Base-by-base conservation (phyloP, 1,140 invertebrate species). In the Drosophila tropicalis region DNA sequence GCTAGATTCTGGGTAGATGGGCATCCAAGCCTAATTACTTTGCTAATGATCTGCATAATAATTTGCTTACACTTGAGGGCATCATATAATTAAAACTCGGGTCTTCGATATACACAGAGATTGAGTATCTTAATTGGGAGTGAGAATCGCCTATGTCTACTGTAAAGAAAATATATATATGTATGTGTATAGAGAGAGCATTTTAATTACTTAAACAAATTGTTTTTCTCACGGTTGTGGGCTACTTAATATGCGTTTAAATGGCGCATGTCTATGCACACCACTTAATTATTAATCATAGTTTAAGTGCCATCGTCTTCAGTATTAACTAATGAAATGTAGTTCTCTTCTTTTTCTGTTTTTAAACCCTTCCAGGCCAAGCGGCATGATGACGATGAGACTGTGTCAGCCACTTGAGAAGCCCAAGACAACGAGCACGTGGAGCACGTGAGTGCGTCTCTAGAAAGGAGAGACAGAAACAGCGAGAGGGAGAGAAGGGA, bases 1-100 rank as follows among this genome's bases (percentile, higher is more conserved):
- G 22, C 22, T 25, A 25, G 22, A n/a, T n/a, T n/a, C 9, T 36
- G 34, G 32, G 5, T 34, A 3, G 32, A 2, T 36, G 34, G 32
- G 32, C 32, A 34, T 34, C 34, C 34, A 19, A 17, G 63, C 34
- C 72, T 80, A 70, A 87, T 87, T 87, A 83, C 79, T 76, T 63
- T 76, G 83, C 76, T 83, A 87, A 89, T 89, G 83, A 87, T 89
- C 76, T 89, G 73, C 84, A 89, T 83, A 79, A 74, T 87, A 83
- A 83, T 83, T 87, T 65, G 47, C 79, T 72, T 79, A 83, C 72
- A 87, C 83, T 86, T 79, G 71, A 70, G 70, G 66, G 68, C 74
- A 55, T 75, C 75, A 61, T 80, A 71, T 87, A 83, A 89, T 83
- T 87, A 66, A 80, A 83, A 87, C 17, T 51, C 19, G 67, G 40